Percentiles rank a stretch among this genome's conserved stretches.
Conservation (phyloP, 2,888 invertebrate genomes). For the Pseudoips prasinana region DNA sequence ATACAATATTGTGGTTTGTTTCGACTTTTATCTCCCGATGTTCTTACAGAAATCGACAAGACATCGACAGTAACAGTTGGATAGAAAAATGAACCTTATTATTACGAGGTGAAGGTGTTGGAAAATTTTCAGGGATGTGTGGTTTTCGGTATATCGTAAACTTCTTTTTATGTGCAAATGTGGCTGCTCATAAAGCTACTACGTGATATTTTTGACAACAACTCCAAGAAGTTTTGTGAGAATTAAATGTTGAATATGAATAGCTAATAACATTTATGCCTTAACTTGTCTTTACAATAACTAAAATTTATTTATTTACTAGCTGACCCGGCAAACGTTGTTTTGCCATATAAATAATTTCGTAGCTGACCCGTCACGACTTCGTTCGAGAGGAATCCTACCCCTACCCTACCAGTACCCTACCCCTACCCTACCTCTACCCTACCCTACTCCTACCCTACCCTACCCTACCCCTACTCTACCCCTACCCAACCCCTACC, state of each 20-base stretch:
- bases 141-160: slow-evolving; percentile 43
- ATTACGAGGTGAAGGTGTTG: neutral
- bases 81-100: neutral
- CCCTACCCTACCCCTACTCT: too few species aligned
- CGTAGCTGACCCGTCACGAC: too few species aligned
- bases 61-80: neutral
- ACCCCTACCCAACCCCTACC: too few species aligned
- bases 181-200: slow-evolving; percentile 62
- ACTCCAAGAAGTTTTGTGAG: slow-evolving; percentile 35
- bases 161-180: slow-evolving; percentile 71
- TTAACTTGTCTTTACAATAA: too few species aligned
- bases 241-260: slow-evolving; percentile 45
- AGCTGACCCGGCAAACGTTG: too few species aligned
- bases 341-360: too few species aligned
- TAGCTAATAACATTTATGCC: too few species aligned
- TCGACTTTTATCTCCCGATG: slow-evolving; percentile 45
- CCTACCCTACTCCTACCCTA: too few species aligned
- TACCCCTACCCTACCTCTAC: too few species aligned
- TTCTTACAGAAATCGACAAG: slow-evolving; percentile 27
- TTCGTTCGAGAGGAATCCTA: too few species aligned
- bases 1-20: slow-evolving; percentile 55
- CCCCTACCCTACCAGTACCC: too few species aligned
- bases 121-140: slow-evolving; percentile 3
- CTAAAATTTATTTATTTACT: too few species aligned
- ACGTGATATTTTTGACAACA: slow-evolving; percentile 75